phyloP scores from a whole-genome alignment of 2,113 vertebrate species.

The Asarcornis scutulata region DNA sequence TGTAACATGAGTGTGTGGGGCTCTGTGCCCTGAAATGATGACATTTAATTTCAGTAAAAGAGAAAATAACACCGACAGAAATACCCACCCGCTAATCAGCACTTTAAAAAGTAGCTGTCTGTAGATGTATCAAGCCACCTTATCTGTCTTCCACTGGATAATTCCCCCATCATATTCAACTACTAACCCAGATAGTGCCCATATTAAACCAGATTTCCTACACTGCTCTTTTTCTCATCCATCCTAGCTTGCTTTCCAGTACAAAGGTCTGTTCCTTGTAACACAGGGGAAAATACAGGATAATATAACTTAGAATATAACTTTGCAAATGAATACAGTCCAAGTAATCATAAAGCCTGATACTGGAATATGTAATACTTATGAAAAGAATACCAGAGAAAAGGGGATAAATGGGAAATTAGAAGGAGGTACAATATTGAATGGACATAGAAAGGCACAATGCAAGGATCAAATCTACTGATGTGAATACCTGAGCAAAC shows the following conservation, averaged over 20 bases:
- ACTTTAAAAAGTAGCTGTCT: not conserved
- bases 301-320: slow-evolving; percentile 26
- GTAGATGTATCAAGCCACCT: not conserved
- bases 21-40: not conserved
- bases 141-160: not conserved
- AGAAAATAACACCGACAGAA: not conserved
- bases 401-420: slow-evolving; percentile 44
- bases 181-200: not conserved
- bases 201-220: not conserved
- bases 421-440: slow-evolving; percentile 31
- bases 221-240: not conserved
- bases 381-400: slow-evolving; percentile 25
- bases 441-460: not conserved
- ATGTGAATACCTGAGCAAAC: slow-evolving; percentile 16
- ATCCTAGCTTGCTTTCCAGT: not conserved
- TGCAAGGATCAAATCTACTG: slow-evolving; percentile 20
- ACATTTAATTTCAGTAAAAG: not conserved
- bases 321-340: slow-evolving; percentile 35
- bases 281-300: slow-evolving; percentile 2
- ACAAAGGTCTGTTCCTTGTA: slow-evolving; percentile 7
- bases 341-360: slow-evolving; percentile 46
- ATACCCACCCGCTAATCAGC: not conserved
- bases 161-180: not conserved
- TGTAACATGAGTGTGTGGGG: not conserved
- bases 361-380: slow-evolving; percentile 28